Conservation (phyloP, 2,888 invertebrate genomes). For the Orthonychiurus folsomi region DNA sequence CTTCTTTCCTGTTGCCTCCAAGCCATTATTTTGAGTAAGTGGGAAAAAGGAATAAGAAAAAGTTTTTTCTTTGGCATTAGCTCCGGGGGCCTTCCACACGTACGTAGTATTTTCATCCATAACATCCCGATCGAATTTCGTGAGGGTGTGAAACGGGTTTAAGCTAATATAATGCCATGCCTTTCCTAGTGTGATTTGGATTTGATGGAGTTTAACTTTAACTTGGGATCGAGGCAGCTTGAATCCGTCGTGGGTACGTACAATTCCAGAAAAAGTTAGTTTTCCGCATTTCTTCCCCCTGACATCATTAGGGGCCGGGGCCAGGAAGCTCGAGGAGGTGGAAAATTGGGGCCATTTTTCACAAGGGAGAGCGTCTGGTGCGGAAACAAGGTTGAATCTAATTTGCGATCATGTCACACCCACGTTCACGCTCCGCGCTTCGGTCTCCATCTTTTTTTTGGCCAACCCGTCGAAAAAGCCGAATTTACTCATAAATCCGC, state of each 20-base stretch:
- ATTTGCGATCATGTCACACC: conserved; percentile 17
- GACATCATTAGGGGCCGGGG: neutral
- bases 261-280: neutral
- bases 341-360: conserved; percentile 16
- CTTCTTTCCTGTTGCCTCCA: too few species aligned
- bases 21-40: neutral
- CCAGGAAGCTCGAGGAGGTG: neutral
- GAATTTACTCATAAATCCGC: too few species aligned
- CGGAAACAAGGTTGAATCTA: conserved; percentile 19
- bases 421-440: neutral
- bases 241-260: neutral
- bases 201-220: too few species aligned
- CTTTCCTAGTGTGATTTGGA: too few species aligned
- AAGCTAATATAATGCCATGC: too few species aligned
- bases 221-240: too few species aligned
- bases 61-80: neutral
- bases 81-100: too few species aligned
- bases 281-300: neutral
- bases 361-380: conserved; percentile 14
- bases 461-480: neutral
- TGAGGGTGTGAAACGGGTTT: too few species aligned
- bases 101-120: neutral
- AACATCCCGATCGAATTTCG: neutral
- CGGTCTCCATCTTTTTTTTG: neutral
- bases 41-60: neutral